These are phyloP conservation scores for Chloroclystis v-ata DNA, from an alignment of 2,888 invertebrate genomes.

Conservation along the genomic window DNA sequence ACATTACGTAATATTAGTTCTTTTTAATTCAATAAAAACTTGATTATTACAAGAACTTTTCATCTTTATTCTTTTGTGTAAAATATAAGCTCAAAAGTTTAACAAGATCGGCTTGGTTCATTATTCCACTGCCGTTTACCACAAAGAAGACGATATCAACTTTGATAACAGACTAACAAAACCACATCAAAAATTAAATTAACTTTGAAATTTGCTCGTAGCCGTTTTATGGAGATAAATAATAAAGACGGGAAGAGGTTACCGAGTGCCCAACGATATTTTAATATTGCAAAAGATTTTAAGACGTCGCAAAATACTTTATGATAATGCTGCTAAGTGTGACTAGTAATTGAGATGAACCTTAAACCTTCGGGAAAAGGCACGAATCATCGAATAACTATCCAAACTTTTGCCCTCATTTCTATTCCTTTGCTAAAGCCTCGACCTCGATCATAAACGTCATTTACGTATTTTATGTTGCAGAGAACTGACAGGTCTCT, in stretches of 20 bases:
- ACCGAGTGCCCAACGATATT: slow-evolving; percentile 11
- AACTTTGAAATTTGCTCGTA: slow-evolving; percentile 17
- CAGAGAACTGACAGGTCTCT: slow-evolving; percentile 24
- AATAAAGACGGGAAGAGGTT: slow-evolving; percentile 13
- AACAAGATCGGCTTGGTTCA: slow-evolving; percentile 8
- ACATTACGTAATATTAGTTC: no score
- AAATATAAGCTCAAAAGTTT: slow-evolving; percentile 6
- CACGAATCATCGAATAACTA: slow-evolving; percentile 5
- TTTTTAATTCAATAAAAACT: no score
- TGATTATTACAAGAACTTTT: no score
- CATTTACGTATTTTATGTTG: slow-evolving; percentile 28
- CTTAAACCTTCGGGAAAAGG: slow-evolving; percentile 2
- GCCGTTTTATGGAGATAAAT: slow-evolving; percentile 21
- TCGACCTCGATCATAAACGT: slow-evolving; percentile 26
- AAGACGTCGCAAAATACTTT: slow-evolving; percentile 9
- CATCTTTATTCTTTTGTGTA: no score
- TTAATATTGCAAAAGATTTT: slow-evolving; percentile 17
- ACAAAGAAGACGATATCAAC: slow-evolving; percentile 19
- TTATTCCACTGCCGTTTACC: slow-evolving; percentile 11
- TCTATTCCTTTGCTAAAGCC: slow-evolving; percentile 23
- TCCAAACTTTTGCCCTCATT: slow-evolving; percentile 14
- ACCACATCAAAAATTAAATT: slow-evolving; percentile 28
- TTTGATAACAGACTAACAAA: slow-evolving; percentile 19
- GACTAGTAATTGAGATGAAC: slow-evolving; percentile 3
- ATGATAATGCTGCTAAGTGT: slow-evolving; percentile 7